Conservation (phyloP, 2,888 invertebrate genomes). For the Ophion slaviceki region DNA sequence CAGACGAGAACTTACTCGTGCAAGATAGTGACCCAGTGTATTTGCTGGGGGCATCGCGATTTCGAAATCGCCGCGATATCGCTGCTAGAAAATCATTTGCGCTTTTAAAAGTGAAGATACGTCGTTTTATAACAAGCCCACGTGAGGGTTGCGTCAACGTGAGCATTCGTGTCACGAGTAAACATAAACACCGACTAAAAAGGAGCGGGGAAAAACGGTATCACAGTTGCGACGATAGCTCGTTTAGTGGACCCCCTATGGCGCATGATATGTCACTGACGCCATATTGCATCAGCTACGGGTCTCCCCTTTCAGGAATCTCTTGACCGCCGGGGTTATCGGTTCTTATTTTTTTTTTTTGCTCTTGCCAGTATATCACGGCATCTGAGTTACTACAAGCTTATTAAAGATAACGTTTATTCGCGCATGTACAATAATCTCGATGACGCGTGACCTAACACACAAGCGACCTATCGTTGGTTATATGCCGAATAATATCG, state of each 20-base stretch:
- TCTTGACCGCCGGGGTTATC: slow-evolving; percentile 66
- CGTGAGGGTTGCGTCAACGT: slow-evolving; percentile 28
- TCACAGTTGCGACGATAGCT: slow-evolving; percentile 61
- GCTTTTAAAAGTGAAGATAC: slow-evolving; percentile 13
- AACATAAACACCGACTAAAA: slow-evolving; percentile 28
- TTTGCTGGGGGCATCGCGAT: slow-evolving; percentile 51
- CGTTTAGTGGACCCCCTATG: slow-evolving; percentile 76
- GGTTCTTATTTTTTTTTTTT: slow-evolving; percentile 18
- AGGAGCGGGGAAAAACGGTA: slow-evolving; percentile 52
- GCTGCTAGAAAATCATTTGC: slow-evolving; percentile 32
- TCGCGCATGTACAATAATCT: slow-evolving; percentile 20
- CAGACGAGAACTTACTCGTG: not conserved
- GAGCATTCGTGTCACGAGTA: slow-evolving; percentile 18
- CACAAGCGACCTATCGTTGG: slow-evolving; percentile 11
- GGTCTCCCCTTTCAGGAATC: slow-evolving; percentile 42
- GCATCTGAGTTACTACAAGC: slow-evolving; percentile 31
- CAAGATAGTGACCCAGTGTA: slow-evolving; percentile 14
- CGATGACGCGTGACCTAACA: slow-evolving; percentile 13
- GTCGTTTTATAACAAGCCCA: slow-evolving; percentile 28
- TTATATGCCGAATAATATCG: not conserved
- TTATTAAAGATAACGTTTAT: slow-evolving; percentile 1
- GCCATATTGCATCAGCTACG: slow-evolving; percentile 75
- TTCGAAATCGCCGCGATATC: slow-evolving; percentile 48
- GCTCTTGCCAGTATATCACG: slow-evolving; percentile 18
- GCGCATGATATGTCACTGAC: slow-evolving; percentile 70